Evolutionary conservation across 2,888 invertebrate genomes (phyloP), one percentile per base, ranked within the genome.

Genomic region (Prenolepis imparis): DNA sequence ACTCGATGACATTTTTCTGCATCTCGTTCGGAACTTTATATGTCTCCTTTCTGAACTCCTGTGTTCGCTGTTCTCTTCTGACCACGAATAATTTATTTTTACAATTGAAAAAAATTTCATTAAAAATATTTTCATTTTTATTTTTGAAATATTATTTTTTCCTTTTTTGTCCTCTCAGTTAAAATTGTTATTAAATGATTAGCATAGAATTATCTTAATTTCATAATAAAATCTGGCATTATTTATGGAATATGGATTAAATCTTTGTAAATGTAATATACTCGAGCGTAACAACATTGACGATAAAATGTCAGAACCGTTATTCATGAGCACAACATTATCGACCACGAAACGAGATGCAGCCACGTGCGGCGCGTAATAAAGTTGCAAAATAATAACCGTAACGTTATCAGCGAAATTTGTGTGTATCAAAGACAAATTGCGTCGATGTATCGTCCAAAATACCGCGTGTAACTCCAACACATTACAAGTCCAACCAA

Each of bases 341-440:
- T 59, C 32, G 57, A n/a, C 3, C 21, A 21, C 18, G 21, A 32
- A 78, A 70, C 24, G 78, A 59, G 32, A 70, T 32, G 68, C 68
- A 66, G 21, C 59, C 28, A 48, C 44, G 24, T 44, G 68, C 55
- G 28, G 21, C 2, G n/a, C 18, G 78, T 80, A 80, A 80, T 80
- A 80, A 80, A 80, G 78, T 80, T 70, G 78, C 72, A 59, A 80
- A 80, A 80, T 80, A 80, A 80, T 72, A 80, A 80, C 59, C 59
- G 18, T 78, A 70, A 78, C 70, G 72, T 61, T 80, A 80, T 80
- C 72, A 61, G 78, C n/a, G 18, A 80, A 72, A 72, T 80, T 72
- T 32, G 44, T 55, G 72, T 44, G 48, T 61, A 80, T 80, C 59
- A 80, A 80, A 80, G 78, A 80, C 59, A 80, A 80, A 80, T 80